These are phyloP conservation scores for Palythoa heliodiscus DNA, from an alignment of 92 coral and sea anemone species.

Conservation along the genomic window DNA sequence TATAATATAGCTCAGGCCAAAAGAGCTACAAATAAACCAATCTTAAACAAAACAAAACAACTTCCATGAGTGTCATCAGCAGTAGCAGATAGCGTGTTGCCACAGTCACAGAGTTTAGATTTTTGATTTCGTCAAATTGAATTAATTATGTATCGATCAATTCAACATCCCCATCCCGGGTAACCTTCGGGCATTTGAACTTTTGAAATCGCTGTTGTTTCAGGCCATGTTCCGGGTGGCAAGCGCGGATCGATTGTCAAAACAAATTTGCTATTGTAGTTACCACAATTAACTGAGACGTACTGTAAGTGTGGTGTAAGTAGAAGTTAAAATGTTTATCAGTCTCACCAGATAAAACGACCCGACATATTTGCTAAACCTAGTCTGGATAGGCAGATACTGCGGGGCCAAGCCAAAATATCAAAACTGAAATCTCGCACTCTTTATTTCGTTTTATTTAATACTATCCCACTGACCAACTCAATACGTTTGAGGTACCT, in stretches of 20 bases:
- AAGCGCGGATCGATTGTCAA: neutral
- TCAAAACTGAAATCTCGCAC: constrained; percentile 13
- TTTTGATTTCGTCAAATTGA: too few species aligned
- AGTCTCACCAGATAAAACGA: neutral
- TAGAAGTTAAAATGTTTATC: neutral
- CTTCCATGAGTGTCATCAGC: too few species aligned
- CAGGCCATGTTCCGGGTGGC: neutral
- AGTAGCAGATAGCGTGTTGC: too few species aligned
- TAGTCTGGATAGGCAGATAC: neutral
- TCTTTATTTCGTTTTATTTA: constrained; percentile 1
- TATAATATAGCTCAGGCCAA: too few species aligned
- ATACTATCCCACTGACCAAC: constrained; percentile 19
- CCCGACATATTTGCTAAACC: too few species aligned
- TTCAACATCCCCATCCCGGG: too few species aligned
- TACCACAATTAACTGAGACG: neutral
- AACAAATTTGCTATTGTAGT: neutral
- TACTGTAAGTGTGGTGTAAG: neutral
- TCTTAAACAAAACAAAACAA: too few species aligned
- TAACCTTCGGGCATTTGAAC: too few species aligned
- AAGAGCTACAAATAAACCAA: too few species aligned
- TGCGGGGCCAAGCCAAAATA: neutral
- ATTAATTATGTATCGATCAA: too few species aligned
- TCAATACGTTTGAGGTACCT: neutral
- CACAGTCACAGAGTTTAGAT: too few species aligned
- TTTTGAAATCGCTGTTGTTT: too few species aligned